Base-by-base conservation (phyloP, 1,140 invertebrate species). In the Linepithema humile region DNA sequence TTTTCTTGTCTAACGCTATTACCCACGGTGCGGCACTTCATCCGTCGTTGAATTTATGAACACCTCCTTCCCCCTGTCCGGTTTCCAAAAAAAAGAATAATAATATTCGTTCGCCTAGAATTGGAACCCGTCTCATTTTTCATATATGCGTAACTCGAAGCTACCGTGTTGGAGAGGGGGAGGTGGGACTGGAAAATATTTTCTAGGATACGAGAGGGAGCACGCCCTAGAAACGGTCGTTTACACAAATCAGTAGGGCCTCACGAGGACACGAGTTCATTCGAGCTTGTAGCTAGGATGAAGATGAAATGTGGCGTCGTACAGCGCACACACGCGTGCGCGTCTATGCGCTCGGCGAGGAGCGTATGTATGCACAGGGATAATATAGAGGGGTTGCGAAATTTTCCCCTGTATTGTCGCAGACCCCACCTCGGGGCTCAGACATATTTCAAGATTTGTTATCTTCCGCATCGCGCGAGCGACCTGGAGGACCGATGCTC, bases 361-460 rank as follows among this genome's bases (percentile, higher is more conserved):
- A 73, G 64, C 50, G 53, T 69, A 65, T 85, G 64, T 75, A 67
- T 32, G 86, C 57, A 26, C 50, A 45, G 38, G 75, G 57, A 70
- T 82, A 87, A 88, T 64, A 60, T 35, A 69, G 45, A 69, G 67
- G 83, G 86, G 75, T 84, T 80, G 80, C 82, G 69, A 85, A 88
- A 88, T 75, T 88, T 78, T 64, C 75, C 86, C 60, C 43, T 59
- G 86, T 73, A 88, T 88, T 88, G 84, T 88, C 67, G 65, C 77
- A 38, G 85, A 69, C 77, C 75, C 87, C 65, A 83, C 57, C 85
- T 77, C 65, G 48, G 73, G 29, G 65, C 62, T 50, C 72, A 40
- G 62, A 72, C 86, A 90, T 90, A 90, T 90, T 90, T 90, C 89
- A 89, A 90, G 89, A 90, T 90, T 88, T 88, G 84, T 88, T 90